Evolutionary conservation across 1,140 invertebrate genomes (phyloP).

Genomic region (Tetramorium alpestre): DNA sequence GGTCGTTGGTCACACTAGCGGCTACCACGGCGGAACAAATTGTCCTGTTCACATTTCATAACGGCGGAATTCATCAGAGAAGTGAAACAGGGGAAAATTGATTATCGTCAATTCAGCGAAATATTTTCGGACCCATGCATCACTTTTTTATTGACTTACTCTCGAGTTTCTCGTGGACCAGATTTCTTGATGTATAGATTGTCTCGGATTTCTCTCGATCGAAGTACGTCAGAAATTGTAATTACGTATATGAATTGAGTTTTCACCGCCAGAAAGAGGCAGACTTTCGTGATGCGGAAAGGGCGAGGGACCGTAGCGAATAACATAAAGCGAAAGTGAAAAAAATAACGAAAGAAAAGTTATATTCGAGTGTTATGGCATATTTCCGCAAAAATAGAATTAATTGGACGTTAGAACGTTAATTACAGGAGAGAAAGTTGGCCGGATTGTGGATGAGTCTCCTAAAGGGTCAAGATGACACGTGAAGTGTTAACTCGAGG

Average conservation of each 20-base stretch:
- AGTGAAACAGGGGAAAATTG: constrained; percentile 33
- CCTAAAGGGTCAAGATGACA: background rate
- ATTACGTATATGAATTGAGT: background rate
- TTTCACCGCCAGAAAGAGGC: background rate
- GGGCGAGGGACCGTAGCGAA: background rate
- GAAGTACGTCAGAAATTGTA: background rate
- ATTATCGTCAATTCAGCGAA: background rate
- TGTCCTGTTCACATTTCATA: constrained; percentile 57
- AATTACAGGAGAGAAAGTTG: constrained; percentile 46
- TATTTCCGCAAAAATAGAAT: constrained; percentile 54
- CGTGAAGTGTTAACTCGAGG: background rate
- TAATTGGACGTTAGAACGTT: constrained; percentile 14
- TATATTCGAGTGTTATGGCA: background rate
- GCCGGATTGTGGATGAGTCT: background rate
- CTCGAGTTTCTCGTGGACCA: background rate
- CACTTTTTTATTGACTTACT: background rate
- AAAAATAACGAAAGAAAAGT: background rate
- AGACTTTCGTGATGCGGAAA: constrained; percentile 22
- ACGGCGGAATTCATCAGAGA: background rate
- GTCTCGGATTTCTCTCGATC: background rate
- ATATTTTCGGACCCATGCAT: background rate
- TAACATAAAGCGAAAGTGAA: constrained; percentile 45
- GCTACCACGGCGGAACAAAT: constrained; percentile 73
- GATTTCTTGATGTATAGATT: background rate
- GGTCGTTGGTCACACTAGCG: constrained; percentile 16